phyloP scores from a whole-genome alignment of 2,888 invertebrate genomes.

The Augochlorella aurata region DNA sequence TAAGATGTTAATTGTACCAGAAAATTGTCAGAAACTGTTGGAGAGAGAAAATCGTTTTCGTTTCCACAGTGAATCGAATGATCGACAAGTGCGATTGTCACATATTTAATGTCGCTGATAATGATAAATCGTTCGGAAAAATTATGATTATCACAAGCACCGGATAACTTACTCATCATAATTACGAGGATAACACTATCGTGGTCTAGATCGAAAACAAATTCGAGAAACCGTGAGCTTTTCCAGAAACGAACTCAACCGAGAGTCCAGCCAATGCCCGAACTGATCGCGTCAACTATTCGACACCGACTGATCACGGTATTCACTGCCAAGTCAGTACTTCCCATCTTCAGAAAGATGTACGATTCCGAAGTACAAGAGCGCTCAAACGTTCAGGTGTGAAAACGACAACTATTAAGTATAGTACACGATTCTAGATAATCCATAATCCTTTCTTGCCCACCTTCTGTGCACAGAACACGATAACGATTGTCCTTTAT shows the following conservation, averaged over 20 bases:
- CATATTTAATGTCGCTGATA: background rate
- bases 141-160: background rate
- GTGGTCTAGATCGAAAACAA: background rate
- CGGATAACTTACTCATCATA: constrained; percentile 52
- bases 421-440: background rate
- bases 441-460: background rate
- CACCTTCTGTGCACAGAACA: background rate
- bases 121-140: background rate
- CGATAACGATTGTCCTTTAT: background rate
- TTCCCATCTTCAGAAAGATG: constrained; percentile 28
- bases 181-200: background rate
- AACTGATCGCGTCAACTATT: constrained; percentile 44
- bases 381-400: constrained; percentile 1
- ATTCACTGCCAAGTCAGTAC: constrained; percentile 16
- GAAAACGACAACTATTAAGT: background rate
- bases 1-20: no score
- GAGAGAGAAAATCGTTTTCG: background rate
- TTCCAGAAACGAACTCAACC: background rate
- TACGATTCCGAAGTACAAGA: constrained; percentile 26
- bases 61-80: background rate
- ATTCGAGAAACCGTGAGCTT: background rate
- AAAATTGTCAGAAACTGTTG: no score
- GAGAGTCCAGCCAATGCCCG: background rate
- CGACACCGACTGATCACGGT: constrained; percentile 43
- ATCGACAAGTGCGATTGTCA: background rate